Evolutionary conservation across 1,140 invertebrate species (phyloP).

Genomic region (Achatina immaculata): DNA sequence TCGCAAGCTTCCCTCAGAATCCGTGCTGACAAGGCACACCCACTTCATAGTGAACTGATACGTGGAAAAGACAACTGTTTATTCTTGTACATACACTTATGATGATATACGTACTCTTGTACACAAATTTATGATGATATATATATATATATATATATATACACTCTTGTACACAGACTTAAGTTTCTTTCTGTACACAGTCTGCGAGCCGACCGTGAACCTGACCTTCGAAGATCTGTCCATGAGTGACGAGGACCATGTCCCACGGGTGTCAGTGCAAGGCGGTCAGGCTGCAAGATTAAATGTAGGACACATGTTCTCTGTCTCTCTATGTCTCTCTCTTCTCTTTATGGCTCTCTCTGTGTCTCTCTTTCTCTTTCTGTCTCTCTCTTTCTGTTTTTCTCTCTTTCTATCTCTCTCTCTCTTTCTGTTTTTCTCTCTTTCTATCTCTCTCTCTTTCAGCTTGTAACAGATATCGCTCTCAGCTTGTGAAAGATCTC

Average conservation of each 20-base stretch:
- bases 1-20: no score
- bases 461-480: no score
- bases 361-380: neutral
- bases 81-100: no score
- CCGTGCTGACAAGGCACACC: no score
- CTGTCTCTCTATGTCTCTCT: neutral
- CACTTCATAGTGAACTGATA: no score
- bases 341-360: neutral
- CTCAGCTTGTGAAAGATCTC: no score
- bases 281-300: neutral
- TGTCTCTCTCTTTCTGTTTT: neutral
- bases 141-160: no score
- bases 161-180: no score
- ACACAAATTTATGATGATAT: no score
- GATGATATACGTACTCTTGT: no score
- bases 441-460: neutral
- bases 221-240: neutral
- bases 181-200: no score
- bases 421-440: neutral
- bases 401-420: neutral
- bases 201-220: neutral
- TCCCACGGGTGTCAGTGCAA: neutral
- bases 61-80: no score
- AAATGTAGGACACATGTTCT: neutral
- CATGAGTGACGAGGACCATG: constrained; percentile 6